Percentiles rank a stretch among this genome's conserved stretches.
Conservation (phyloP, 2,797 vertebrate genomes). For the Borostomias antarcticus region DNA sequence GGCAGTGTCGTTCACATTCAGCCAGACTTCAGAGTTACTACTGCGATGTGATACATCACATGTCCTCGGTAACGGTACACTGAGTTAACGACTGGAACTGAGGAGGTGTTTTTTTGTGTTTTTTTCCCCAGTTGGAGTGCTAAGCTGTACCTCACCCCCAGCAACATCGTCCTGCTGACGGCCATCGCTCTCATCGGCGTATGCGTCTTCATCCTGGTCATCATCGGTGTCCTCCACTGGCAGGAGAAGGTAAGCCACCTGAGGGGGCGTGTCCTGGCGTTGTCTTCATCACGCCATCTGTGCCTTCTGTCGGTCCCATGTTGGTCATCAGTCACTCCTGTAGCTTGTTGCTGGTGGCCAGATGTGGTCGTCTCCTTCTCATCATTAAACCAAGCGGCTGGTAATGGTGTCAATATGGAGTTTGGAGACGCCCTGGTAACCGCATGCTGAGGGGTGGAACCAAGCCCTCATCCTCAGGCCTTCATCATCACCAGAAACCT, state of each 20-base stretch:
- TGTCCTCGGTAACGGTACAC: too few species aligned
- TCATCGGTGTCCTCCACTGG: slow-evolving; percentile 97
- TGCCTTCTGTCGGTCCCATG: too few species aligned
- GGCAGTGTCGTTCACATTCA: too few species aligned
- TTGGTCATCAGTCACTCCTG: too few species aligned
- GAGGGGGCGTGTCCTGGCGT: too few species aligned
- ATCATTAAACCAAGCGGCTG: neutral
- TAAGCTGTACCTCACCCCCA: slow-evolving; percentile 95
- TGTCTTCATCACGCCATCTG: too few species aligned
- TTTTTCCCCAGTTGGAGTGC: slow-evolving; percentile 87
- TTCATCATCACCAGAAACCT: neutral
- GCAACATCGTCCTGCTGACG: slow-evolving; percentile 94
- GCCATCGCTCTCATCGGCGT: slow-evolving; percentile 95
- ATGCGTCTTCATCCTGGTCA: slow-evolving; percentile 93
- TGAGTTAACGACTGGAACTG: too few species aligned
- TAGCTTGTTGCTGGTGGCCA: too few species aligned
- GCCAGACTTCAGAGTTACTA: too few species aligned
- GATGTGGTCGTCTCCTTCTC: neutral
- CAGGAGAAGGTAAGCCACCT: slow-evolving; percentile 89
- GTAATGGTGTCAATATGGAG: neutral
- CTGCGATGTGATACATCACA: neutral
- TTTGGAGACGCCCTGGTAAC: neutral
- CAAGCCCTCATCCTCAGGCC: neutral
- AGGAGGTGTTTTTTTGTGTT: slow-evolving; percentile 36
- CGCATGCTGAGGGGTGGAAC: neutral